Percentiles rank a stretch among this genome's conserved stretches.
phyloP scores from a whole-genome alignment of 1,140 invertebrate species.

The Cydia splendana region DNA sequence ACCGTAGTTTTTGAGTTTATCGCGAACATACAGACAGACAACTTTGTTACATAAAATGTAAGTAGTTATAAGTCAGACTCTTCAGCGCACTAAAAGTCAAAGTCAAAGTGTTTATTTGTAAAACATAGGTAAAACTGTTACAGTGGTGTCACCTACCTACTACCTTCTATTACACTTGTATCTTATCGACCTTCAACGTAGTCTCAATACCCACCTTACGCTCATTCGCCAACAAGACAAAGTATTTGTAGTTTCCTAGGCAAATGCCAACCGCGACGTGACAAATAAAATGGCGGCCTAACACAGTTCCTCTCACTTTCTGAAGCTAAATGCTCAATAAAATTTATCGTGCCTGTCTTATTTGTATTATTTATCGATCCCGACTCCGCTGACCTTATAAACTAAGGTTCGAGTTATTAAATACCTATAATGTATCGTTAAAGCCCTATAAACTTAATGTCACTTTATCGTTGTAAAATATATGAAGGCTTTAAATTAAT shows the following conservation, averaged over 20 bases:
- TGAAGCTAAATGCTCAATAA: slow-evolving; percentile 18
- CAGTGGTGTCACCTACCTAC: too few relatives aligned
- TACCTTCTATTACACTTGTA: neutral
- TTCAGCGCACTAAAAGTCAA: too few relatives aligned
- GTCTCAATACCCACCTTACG: neutral
- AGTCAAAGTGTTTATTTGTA: too few relatives aligned
- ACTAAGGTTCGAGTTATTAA: slow-evolving; percentile 27
- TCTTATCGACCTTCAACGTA: neutral
- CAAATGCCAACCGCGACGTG: slow-evolving; percentile 64
- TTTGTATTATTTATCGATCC: slow-evolving; percentile 25
- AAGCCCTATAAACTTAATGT: slow-evolving; percentile 26
- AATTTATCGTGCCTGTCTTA: slow-evolving; percentile 16
- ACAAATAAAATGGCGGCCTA: slow-evolving; percentile 67
- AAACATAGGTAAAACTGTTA: too few relatives aligned
- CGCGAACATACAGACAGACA: too few relatives aligned
- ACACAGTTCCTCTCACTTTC: slow-evolving; percentile 35
- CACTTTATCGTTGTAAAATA: slow-evolving; percentile 10
- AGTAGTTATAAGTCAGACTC: too few relatives aligned
- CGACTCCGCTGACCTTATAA: slow-evolving; percentile 16
- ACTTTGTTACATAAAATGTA: too few relatives aligned
- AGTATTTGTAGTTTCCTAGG: slow-evolving; percentile 39
- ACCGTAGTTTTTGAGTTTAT: too few relatives aligned
- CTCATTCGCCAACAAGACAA: neutral
- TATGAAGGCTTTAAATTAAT: slow-evolving; percentile 19
- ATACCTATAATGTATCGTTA: slow-evolving; percentile 23